These are phyloP conservation scores for Talpa occidentalis DNA, from an alignment of 2,113 vertebrate genomes.

Conservation along the genomic window DNA sequence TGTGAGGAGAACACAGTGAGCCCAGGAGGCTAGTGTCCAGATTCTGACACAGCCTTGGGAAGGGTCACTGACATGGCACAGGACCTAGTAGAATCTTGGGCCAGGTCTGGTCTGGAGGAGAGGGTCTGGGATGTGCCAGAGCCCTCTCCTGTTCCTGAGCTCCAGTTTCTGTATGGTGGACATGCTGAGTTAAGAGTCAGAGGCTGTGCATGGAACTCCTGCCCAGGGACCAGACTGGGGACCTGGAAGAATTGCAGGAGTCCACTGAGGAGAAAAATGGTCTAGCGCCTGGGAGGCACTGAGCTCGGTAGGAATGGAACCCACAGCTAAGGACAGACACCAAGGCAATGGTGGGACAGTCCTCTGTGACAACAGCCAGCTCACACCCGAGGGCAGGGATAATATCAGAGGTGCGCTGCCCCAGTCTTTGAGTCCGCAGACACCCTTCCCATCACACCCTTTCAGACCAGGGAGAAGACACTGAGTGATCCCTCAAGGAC, in stretches of 20 bases:
- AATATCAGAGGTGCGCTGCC: not conserved
- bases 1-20: not conserved
- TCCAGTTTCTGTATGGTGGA: not conserved
- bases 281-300: not conserved
- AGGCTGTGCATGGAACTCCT: not conserved
- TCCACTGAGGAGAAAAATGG: not conserved
- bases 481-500: not conserved
- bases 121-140: not conserved
- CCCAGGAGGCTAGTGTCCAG: not conserved
- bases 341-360: not conserved
- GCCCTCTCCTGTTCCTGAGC: not conserved
- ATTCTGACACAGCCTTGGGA: not conserved
- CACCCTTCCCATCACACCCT: fast-evolving
- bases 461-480: not conserved
- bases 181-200: not conserved
- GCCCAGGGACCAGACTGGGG: not conserved
- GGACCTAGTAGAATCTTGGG: not conserved
- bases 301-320: not conserved
- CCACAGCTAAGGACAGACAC: not conserved
- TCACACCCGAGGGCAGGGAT: not conserved
- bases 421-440: not conserved
- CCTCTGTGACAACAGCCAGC: not conserved
- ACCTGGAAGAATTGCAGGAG: not conserved
- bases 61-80: not conserved
- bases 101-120: not conserved